Percentiles rank a stretch among this genome's conserved stretches.
phyloP scores from a whole-genome alignment of 2,888 invertebrate species.

The Nemotelus pantherinus region DNA sequence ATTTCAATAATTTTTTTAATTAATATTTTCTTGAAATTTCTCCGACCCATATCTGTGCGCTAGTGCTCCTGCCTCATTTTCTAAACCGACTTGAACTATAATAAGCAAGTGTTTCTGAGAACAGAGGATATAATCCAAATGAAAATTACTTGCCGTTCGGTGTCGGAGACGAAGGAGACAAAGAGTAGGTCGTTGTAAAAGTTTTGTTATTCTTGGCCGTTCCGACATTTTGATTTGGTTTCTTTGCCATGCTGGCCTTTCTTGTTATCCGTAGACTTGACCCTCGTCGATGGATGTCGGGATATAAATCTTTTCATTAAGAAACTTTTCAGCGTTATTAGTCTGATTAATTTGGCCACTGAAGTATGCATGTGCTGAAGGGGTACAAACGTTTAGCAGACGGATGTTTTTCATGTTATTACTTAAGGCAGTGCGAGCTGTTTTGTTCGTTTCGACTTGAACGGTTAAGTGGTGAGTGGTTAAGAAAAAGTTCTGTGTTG shows the following conservation, averaged over 20 bases:
- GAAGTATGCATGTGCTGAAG: constrained; percentile 52
- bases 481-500: background rate
- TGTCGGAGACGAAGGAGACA: background rate
- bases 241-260: constrained; percentile 28
- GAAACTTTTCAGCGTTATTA: constrained; percentile 65
- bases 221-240: constrained; percentile 33
- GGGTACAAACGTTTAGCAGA: background rate
- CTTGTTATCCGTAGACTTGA: constrained; percentile 52
- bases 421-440: background rate
- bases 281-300: constrained; percentile 34
- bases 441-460: background rate
- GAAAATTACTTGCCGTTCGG: constrained; percentile 20
- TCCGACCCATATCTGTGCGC: background rate
- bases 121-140: constrained; percentile 10
- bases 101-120: constrained; percentile 11
- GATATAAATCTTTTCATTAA: constrained; percentile 66
- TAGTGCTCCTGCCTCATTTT: background rate
- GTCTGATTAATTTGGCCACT: constrained; percentile 66
- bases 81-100: constrained; percentile 11
- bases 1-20: constrained; percentile 56
- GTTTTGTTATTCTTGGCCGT: constrained; percentile 30
- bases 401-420: background rate
- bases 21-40: constrained; percentile 52
- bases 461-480: constrained; percentile 7
- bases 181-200: constrained; percentile 5